These are phyloP conservation scores for Rotaria magnacalcarata DNA, from an alignment of 2,888 invertebrate species.

Conservation along the genomic window DNA sequence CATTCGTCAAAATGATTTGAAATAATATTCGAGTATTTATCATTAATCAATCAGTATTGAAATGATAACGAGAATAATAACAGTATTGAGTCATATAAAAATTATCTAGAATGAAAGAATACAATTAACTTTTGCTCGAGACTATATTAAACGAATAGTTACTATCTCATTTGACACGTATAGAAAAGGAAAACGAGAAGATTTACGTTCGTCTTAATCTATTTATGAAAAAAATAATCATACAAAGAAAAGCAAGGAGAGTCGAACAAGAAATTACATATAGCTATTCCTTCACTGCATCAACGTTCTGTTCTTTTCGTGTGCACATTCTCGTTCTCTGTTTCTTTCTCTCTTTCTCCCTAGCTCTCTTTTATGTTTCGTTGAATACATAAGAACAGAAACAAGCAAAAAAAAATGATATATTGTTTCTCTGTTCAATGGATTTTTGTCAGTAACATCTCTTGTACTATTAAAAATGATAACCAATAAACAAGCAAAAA, in stretches of 20 bases:
- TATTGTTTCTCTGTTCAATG: conserved; percentile 11
- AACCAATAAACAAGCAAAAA: too few relatives aligned
- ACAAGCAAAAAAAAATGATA: neutral
- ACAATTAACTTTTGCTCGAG: too few relatives aligned
- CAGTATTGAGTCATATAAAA: too few relatives aligned
- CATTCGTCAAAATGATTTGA: neutral
- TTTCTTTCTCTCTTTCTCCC: neutral
- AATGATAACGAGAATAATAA: neutral
- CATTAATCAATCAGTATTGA: neutral
- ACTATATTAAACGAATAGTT: neutral
- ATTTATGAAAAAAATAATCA: neutral
- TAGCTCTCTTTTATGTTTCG: neutral
- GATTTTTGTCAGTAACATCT: neutral
- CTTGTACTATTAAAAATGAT: too few relatives aligned
- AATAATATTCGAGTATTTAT: neutral
- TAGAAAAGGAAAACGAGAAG: neutral
- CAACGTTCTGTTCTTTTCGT: neutral
- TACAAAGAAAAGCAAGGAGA: neutral
- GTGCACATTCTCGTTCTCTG: neutral
- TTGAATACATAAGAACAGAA: neutral
- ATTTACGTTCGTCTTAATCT: neutral
- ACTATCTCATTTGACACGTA: neutral
- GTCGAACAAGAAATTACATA: neutral
- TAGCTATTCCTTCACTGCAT: neutral
- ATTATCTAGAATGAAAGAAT: too few relatives aligned